Evolutionary conservation across 2,888 invertebrate genomes (phyloP).

Genomic region (Parnassius apollo): DNA sequence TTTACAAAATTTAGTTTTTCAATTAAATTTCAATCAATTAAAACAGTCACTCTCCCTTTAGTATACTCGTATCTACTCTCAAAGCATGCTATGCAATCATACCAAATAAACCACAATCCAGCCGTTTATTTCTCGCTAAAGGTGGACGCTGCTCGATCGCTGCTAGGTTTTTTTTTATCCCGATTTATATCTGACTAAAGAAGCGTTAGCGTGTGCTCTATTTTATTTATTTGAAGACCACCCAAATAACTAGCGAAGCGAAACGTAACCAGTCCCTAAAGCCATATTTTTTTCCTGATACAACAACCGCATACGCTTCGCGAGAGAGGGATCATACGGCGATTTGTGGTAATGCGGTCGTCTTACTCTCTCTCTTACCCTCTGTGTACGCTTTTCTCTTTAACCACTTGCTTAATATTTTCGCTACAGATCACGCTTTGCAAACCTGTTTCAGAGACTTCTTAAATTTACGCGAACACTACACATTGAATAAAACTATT

Average conservation of each 20-base stretch:
- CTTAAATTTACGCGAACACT: too few relatives aligned
- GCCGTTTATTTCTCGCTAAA: conserved; percentile 47
- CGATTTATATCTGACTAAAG: conserved; percentile 56
- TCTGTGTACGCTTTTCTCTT: conserved; percentile 46
- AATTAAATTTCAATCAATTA: background rate
- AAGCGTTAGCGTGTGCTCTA: conserved; percentile 50
- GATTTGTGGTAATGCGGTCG: conserved; percentile 63
- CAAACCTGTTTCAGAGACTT: conserved; percentile 12
- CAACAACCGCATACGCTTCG: conserved; percentile 43
- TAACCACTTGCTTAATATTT: conserved; percentile 60
- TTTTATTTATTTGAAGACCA: conserved; percentile 62
- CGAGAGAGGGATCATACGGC: conserved; percentile 57
- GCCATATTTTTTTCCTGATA: conserved; percentile 28
- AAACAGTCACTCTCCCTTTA: background rate
- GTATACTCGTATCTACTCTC: background rate
- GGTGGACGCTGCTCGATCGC: conserved; percentile 46
- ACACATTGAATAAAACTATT: too few relatives aligned
- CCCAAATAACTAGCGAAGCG: conserved; percentile 66
- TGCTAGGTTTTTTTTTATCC: conserved; percentile 49
- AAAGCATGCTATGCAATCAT: conserved; percentile 3
- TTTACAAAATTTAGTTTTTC: background rate
- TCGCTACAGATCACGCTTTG: conserved; percentile 35
- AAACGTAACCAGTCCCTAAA: conserved; percentile 58
- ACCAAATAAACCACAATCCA: conserved; percentile 32
- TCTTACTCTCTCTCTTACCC: conserved; percentile 46